Percentiles rank a stretch among this genome's conserved stretches.
Evolutionary conservation across 2,113 vertebrate genomes (phyloP).

Genomic region (Crotalus horridus): DNA sequence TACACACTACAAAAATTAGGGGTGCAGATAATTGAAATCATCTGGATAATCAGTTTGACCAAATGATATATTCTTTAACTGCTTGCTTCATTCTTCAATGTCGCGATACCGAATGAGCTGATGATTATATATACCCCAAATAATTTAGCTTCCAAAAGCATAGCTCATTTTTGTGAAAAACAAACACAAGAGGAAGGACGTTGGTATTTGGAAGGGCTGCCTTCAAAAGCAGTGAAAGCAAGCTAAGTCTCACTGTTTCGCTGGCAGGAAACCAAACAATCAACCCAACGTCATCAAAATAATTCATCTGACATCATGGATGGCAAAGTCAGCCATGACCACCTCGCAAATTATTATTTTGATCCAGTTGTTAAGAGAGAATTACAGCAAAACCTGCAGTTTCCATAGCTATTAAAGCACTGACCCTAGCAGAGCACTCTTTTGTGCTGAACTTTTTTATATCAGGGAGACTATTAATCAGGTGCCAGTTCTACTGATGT

Average conservation of each 20-base stretch:
- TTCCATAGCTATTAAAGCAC: slow-evolving; percentile 66
- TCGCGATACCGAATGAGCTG: neutral
- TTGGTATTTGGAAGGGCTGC: neutral
- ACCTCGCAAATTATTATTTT: slow-evolving; percentile 65
- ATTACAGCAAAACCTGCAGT: slow-evolving; percentile 62
- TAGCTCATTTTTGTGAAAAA: neutral
- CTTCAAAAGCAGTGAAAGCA: slow-evolving; percentile 13
- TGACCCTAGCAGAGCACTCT: slow-evolving; percentile 59
- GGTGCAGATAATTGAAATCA: neutral
- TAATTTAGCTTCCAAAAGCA: neutral
- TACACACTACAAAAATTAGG: neutral
- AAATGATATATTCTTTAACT: neutral
- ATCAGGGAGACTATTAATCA: slow-evolving; percentile 71
- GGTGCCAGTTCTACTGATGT: slow-evolving; percentile 62
- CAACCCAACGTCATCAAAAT: slow-evolving; percentile 48
- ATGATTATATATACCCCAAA: neutral
- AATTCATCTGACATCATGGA: slow-evolving; percentile 60
- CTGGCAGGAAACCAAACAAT: slow-evolving; percentile 26
- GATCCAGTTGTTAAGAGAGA: slow-evolving; percentile 59
- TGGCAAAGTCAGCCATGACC: slow-evolving; percentile 50
- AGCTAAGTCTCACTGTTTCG: neutral
- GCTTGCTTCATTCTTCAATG: neutral
- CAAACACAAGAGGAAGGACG: neutral
- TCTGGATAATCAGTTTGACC: neutral
- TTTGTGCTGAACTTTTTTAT: slow-evolving; percentile 61